These are phyloP conservation scores for Gobio occitaniae DNA, from an alignment of 2,797 vertebrate species.

Conservation along the genomic window DNA sequence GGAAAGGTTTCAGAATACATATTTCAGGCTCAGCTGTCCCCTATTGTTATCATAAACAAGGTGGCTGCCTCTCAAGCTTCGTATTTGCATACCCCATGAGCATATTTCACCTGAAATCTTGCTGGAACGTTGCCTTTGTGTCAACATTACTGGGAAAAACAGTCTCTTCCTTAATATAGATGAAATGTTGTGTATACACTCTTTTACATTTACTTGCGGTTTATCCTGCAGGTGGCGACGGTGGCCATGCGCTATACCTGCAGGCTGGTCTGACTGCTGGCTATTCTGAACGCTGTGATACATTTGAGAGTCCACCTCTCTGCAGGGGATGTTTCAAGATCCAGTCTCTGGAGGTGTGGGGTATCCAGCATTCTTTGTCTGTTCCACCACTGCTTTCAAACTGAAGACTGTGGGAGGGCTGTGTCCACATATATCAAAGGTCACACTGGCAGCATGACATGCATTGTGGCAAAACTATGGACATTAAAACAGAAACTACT, in stretches of 20 bases:
- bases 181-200: constrained; percentile 15
- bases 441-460: neutral
- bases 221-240: constrained; percentile 79
- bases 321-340: constrained; percentile 85
- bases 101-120: neutral
- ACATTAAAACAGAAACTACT: neutral
- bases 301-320: constrained; percentile 85
- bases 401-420: constrained; percentile 41
- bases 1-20: neutral
- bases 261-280: constrained; percentile 77
- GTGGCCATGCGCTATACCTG: constrained; percentile 80
- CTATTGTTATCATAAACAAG: neutral
- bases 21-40: neutral
- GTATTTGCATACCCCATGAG: neutral
- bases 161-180: neutral
- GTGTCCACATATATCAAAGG: neutral
- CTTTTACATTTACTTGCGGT: constrained; percentile 17
- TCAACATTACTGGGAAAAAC: constrained; percentile 19
- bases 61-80: neutral
- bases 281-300: constrained; percentile 81
- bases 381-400: constrained; percentile 57
- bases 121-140: neutral
- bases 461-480: neutral
- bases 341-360: constrained; percentile 87
- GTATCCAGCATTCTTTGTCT: constrained; percentile 78